A percentile compares a stretch with the other conserved stretches of the same genome.
Conservation (phyloP, 2,888 invertebrate genomes). For the Nasonovia ribisnigri region DNA sequence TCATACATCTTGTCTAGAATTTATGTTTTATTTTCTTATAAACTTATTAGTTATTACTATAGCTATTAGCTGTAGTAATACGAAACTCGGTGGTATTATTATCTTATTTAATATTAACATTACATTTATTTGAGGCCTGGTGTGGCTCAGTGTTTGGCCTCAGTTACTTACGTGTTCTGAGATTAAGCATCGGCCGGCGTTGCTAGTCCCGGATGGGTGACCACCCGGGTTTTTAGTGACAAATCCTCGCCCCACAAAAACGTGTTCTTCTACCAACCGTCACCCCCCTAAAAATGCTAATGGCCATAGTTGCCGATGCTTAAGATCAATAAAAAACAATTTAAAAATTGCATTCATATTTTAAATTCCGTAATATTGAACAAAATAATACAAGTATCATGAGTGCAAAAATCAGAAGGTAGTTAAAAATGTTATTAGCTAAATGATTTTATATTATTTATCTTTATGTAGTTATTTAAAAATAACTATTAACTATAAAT, state of each 20-base stretch:
- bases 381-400: not conserved
- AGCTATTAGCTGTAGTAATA: not conserved
- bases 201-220: too few relatives aligned
- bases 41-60: too few relatives aligned
- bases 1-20: not conserved
- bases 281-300: too few relatives aligned
- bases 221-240: too few relatives aligned
- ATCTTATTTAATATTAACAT: not conserved
- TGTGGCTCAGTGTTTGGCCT: too few relatives aligned
- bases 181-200: too few relatives aligned
- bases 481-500: not conserved
- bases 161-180: too few relatives aligned
- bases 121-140: too few relatives aligned
- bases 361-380: not conserved
- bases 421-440: not conserved
- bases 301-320: too few relatives aligned
- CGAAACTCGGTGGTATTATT: not conserved
- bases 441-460: not conserved
- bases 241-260: too few relatives aligned
- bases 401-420: not conserved
- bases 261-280: too few relatives aligned
- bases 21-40: not conserved
- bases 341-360: not conserved
- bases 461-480: not conserved
- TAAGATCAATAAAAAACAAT: too few relatives aligned